A percentile compares a stretch with the other conserved stretches of the same genome.
These are phyloP conservation scores for Sisyra terminalis DNA, from an alignment of 2,888 invertebrate species.

Conservation along the genomic window DNA sequence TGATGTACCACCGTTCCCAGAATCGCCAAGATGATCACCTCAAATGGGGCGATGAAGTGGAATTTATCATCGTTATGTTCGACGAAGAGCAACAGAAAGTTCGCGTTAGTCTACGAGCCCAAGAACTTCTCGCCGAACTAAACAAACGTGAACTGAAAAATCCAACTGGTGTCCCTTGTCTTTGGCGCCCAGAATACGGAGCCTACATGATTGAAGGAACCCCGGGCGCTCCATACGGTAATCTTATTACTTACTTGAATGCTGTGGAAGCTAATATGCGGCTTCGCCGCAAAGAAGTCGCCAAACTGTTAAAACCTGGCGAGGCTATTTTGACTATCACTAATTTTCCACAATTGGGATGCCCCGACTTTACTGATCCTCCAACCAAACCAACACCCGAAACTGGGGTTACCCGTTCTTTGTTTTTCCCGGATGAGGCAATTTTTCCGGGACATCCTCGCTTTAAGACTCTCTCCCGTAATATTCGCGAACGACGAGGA, in stretches of 20 bases:
- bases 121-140: constrained; percentile 58
- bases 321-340: constrained; percentile 84
- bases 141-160: constrained; percentile 67
- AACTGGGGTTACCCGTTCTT: constrained; percentile 61
- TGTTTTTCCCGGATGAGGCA: constrained; percentile 89
- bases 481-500: constrained; percentile 80
- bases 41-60: constrained; percentile 98
- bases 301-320: constrained; percentile 53
- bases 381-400: constrained; percentile 50
- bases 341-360: constrained; percentile 86
- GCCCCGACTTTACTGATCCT: constrained; percentile 77
- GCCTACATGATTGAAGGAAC: constrained; percentile 99
- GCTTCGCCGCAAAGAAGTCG: constrained; percentile 70
- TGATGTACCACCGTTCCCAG: constrained; percentile 73
- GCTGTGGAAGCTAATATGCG: constrained; percentile 97
- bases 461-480: constrained; percentile 81
- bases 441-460: constrained; percentile 93
- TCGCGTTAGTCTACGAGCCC: constrained; percentile 71
- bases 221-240: constrained; percentile 90
- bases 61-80: constrained; percentile 92
- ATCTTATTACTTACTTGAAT: constrained; percentile 90
- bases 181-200: constrained; percentile 97
- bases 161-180: constrained; percentile 62
- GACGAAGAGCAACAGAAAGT: constrained; percentile 72
- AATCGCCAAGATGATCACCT: constrained; percentile 83